phyloP scores from a whole-genome alignment of 2,113 vertebrate genomes.

The Chrysemys picta region DNA sequence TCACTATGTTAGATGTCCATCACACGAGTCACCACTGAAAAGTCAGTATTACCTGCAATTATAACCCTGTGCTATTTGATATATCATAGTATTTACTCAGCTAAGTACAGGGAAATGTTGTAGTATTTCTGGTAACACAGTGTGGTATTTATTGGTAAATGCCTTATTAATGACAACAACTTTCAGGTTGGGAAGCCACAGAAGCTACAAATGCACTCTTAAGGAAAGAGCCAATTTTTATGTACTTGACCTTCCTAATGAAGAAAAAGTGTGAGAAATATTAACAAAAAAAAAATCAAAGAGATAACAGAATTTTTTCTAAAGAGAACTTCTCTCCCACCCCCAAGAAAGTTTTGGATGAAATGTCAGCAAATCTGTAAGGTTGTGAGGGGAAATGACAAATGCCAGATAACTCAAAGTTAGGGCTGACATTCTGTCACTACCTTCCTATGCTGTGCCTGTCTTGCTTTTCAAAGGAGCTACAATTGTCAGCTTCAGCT shows the following conservation, averaged over 20 bases:
- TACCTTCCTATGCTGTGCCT: background rate
- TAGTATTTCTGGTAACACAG: background rate
- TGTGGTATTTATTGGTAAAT: background rate
- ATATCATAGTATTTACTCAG: background rate
- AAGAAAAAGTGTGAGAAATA: background rate
- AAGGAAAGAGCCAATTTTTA: background rate
- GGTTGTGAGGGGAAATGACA: background rate
- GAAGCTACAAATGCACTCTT: background rate
- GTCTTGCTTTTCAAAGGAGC: background rate
- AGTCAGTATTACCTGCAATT: background rate
- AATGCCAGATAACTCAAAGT: background rate
- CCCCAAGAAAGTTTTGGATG: background rate
- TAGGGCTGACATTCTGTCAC: background rate
- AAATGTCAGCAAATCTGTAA: constrained; percentile 20
- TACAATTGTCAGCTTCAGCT: background rate
- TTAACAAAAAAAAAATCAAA: background rate
- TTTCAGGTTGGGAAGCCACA: background rate
- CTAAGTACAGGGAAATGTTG: background rate
- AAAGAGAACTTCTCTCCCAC: background rate
- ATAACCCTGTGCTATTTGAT: background rate
- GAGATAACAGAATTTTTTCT: background rate
- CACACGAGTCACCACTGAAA: background rate
- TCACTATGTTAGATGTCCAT: too few relatives aligned
- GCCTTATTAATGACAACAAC: background rate
- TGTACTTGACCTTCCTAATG: background rate